Evolutionary conservation across 2,113 vertebrate species (phyloP).

Genomic region (Takifugu flavidus): DNA sequence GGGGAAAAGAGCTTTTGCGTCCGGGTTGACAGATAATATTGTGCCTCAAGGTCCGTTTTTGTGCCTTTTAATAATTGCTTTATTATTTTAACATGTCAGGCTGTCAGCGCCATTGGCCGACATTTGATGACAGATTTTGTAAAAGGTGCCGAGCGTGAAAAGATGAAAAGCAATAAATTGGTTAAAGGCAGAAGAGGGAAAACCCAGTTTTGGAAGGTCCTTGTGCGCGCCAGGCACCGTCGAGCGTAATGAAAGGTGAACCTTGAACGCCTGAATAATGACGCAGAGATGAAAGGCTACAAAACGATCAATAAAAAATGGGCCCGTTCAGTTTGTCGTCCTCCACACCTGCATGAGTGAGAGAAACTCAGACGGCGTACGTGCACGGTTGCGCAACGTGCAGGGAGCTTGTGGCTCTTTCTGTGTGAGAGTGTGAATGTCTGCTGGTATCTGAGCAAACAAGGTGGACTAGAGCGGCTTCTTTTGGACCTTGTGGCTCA

Average conservation of each 20-base stretch:
- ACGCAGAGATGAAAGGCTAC: neutral
- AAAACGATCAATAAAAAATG: neutral
- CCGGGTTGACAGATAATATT: constrained; percentile 15
- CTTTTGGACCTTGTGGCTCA: too few relatives aligned
- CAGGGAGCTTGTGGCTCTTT: too few relatives aligned
- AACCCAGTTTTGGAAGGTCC: neutral
- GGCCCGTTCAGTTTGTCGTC: too few relatives aligned
- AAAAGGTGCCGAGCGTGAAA: too few relatives aligned
- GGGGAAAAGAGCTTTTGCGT: constrained; percentile 23
- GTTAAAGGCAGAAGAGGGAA: constrained; percentile 12
- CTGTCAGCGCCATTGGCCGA: too few relatives aligned
- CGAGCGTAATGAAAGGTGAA: constrained; percentile 1
- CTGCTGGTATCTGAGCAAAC: too few relatives aligned
- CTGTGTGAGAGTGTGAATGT: too few relatives aligned
- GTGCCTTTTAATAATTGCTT: constrained; percentile 11
- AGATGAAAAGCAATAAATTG: constrained; percentile 19
- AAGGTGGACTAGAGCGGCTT: too few relatives aligned
- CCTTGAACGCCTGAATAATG: neutral
- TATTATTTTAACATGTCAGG: neutral
- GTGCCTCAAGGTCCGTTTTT: neutral
- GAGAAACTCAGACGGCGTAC: too few relatives aligned
- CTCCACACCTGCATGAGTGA: too few relatives aligned
- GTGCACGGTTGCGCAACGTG: too few relatives aligned
- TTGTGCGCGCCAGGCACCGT: neutral
- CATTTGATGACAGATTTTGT: too few relatives aligned